Evolutionary conservation across 1,140 invertebrate species (phyloP), one percentile per base, ranked within the genome.

Genomic region (Ericerus pela): DNA sequence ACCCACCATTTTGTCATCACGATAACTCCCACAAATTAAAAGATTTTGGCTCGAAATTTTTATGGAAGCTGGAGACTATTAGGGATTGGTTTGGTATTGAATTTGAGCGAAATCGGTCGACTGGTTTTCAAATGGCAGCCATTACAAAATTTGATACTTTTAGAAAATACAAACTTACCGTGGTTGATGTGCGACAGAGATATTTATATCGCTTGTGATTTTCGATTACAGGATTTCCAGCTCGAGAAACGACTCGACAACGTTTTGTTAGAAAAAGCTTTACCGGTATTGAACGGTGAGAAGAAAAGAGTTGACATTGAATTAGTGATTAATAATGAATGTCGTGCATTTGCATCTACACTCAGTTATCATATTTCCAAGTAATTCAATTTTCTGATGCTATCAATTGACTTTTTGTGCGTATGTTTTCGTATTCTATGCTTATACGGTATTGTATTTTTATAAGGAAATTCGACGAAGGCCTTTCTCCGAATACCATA

Each of bases 321-420:
- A 51, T 81, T 90, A 79, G 75, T 73, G 30, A 95, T 96, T 59
- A 81, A 79, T 37, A 99, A 99, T 68, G 87, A 91, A 69, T 87
- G 89, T 63, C 75, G 95, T 53, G 83, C 91, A 3, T 98, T 98
- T 70, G 88, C 81, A 8, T 84, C 90, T 1, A 97, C 94, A 1
- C 74, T 99, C 0, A 95, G 90, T 62, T 96, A 97, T 68, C 79
- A 92, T 63, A 90, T 97, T 67, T 89, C 92, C 3, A 82, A 82
- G 88, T 91, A 72, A 76, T 79, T 71, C 36, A 24, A 18, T 36
- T 20, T 29, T 28, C 14, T 18, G 14, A 41, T 27, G 26, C 14
- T 5, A 51, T 38, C 11, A 53, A 27, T 22, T 51, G 47, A 11
- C 10, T 24, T 22, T 10, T 24, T 10, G 14, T 16, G 22, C 11